phyloP scores from a whole-genome alignment of 2,888 invertebrate genomes.

The Euproctis similis region DNA sequence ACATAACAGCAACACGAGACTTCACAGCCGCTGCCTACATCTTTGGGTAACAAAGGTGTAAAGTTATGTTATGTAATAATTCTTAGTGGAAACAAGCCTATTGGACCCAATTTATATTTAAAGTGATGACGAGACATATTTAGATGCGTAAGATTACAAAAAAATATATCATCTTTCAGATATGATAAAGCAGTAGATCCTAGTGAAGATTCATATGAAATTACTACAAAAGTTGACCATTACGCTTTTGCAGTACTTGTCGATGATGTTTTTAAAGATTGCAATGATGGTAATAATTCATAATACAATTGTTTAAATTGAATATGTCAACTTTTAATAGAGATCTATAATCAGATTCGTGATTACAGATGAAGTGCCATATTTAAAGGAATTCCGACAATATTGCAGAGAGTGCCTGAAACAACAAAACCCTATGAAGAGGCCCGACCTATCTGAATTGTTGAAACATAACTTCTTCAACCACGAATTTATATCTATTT shows the following conservation, averaged over 20 bases:
- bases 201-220: conserved; percentile 77
- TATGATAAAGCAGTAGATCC: conserved; percentile 84
- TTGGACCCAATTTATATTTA: too few relatives aligned
- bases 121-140: too few relatives aligned
- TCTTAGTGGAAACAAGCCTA: too few relatives aligned
- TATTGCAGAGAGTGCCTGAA: conserved; percentile 82
- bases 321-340: not conserved
- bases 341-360: too few relatives aligned
- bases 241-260: conserved; percentile 86
- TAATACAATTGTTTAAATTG: too few relatives aligned
- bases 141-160: too few relatives aligned
- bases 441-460: conserved; percentile 81
- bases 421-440: conserved; percentile 76
- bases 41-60: too few relatives aligned
- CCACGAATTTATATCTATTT: conserved; percentile 88
- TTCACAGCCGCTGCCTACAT: too few relatives aligned
- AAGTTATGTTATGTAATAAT: too few relatives aligned
- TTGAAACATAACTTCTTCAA: conserved; percentile 86
- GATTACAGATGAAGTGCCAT: conserved; percentile 79
- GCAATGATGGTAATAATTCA: conserved; percentile 70
- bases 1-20: too few relatives aligned
- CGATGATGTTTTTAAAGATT: conserved; percentile 81
- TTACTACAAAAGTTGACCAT: conserved; percentile 80
- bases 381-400: conserved; percentile 80
- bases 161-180: conserved; percentile 39